These are phyloP conservation scores for Tachycineta bicolor DNA, from an alignment of 2,113 vertebrate genomes.

Conservation along the genomic window DNA sequence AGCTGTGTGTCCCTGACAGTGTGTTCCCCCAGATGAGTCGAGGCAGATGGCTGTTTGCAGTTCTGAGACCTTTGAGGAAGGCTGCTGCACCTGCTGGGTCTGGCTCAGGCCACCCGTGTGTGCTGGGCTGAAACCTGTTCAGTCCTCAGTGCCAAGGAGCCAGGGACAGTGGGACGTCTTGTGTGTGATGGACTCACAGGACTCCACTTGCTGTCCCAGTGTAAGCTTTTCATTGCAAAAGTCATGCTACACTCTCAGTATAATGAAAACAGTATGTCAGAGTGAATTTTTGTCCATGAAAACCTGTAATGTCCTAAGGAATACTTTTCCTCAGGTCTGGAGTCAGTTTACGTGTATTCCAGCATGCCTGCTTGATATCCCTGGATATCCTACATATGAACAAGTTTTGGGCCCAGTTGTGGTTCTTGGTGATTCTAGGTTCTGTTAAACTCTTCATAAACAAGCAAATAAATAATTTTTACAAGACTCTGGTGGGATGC, in stretches of 20 bases:
- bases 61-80: background rate
- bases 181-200: fast-evolving
- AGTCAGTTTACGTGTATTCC: background rate
- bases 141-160: background rate
- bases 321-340: background rate
- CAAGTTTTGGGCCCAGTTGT: background rate
- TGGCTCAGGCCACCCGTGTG: fast-evolving
- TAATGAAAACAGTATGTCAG: background rate
- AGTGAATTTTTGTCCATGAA: background rate
- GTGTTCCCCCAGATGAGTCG: background rate
- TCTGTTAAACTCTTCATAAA: background rate
- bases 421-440: background rate
- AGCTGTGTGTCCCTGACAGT: background rate
- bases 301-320: background rate
- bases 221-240: background rate
- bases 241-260: background rate
- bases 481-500: background rate
- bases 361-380: background rate
- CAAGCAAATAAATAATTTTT: background rate
- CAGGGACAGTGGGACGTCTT: background rate
- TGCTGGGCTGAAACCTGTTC: background rate
- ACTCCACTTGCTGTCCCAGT: background rate
- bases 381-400: background rate
- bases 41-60: background rate
- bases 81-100: background rate